Evolutionary conservation across 1,140 invertebrate species (phyloP).

Genomic region (Melipona quadrifasciata): DNA sequence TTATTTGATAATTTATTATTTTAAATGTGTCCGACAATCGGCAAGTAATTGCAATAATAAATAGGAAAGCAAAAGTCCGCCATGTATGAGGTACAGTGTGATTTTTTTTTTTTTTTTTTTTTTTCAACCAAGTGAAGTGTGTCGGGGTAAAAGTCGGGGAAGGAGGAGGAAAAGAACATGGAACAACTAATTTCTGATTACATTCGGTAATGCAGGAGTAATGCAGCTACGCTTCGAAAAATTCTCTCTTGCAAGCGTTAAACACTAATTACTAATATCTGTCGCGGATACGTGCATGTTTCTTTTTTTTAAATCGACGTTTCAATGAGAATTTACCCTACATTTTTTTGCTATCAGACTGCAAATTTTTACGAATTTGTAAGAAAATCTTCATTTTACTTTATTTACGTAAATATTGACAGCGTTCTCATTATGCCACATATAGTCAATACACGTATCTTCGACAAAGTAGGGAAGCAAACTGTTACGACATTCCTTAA

Average conservation of each 20-base stretch:
- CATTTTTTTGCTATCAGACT: no score
- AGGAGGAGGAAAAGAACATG: no score
- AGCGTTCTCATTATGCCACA: not conserved
- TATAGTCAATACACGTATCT: slow-evolving; percentile 12
- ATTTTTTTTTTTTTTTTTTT: not conserved
- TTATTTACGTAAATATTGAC: not conserved
- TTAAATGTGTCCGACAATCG: not conserved
- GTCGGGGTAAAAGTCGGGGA: not conserved
- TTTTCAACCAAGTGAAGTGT: not conserved
- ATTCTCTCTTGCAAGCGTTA: not conserved
- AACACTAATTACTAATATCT: not conserved
- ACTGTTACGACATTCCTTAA: slow-evolving; percentile 45
- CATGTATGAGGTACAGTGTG: not conserved
- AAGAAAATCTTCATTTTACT: not conserved
- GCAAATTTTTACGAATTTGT: not conserved
- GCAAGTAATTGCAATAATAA: not conserved
- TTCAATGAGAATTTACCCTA: no score
- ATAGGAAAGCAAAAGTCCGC: not conserved
- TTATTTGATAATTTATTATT: no score
- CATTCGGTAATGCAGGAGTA: not conserved
- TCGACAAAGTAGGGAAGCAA: slow-evolving; percentile 54
- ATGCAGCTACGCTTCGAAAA: slow-evolving; percentile 13
- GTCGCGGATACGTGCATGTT: not conserved
- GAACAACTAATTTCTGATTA: not conserved
- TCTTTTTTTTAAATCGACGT: not conserved